phyloP scores from a whole-genome alignment of 2,888 invertebrate species.

The Caenorhabditis auriculariae region DNA sequence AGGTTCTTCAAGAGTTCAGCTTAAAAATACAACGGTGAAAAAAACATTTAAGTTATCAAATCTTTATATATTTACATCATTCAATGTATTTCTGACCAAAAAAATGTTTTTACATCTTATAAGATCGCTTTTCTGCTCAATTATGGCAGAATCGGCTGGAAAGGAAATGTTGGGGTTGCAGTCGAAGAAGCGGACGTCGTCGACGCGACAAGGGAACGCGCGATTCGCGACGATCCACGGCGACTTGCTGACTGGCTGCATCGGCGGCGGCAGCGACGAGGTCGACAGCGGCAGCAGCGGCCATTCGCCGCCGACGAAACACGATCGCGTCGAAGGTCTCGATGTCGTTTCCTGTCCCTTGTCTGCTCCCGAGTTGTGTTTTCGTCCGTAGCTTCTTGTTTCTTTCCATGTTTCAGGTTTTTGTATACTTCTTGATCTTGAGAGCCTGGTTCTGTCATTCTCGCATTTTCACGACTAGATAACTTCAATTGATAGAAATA shows the following conservation, averaged over 20 bases:
- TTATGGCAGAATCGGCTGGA: too few species aligned
- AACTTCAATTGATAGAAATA: too few species aligned
- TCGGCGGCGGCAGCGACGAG: slow-evolving; percentile 12
- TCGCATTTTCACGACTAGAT: too few species aligned
- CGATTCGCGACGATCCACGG: slow-evolving; percentile 5
- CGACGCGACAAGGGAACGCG: not conserved
- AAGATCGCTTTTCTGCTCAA: too few species aligned
- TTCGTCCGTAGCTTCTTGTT: not conserved
- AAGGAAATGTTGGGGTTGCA: not conserved
- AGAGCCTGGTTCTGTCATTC: too few species aligned
- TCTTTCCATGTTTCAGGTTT: not conserved
- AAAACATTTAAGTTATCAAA: too few species aligned
- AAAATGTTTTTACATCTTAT: too few species aligned
- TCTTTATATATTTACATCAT: too few species aligned
- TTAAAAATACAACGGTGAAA: too few species aligned
- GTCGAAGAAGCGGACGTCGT: not conserved
- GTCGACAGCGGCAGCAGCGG: slow-evolving; percentile 18
- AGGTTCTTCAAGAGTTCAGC: too few species aligned
- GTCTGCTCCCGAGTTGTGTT: not conserved
- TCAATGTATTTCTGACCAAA: too few species aligned
- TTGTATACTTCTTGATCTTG: too few species aligned
- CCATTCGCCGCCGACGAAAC: slow-evolving; percentile 22
- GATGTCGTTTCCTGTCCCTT: not conserved
- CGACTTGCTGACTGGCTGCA: slow-evolving; percentile 5
- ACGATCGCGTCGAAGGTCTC: slow-evolving; percentile 21